Conservation (phyloP, 2,113 vertebrate species). For the Apaloderma vittatum region DNA sequence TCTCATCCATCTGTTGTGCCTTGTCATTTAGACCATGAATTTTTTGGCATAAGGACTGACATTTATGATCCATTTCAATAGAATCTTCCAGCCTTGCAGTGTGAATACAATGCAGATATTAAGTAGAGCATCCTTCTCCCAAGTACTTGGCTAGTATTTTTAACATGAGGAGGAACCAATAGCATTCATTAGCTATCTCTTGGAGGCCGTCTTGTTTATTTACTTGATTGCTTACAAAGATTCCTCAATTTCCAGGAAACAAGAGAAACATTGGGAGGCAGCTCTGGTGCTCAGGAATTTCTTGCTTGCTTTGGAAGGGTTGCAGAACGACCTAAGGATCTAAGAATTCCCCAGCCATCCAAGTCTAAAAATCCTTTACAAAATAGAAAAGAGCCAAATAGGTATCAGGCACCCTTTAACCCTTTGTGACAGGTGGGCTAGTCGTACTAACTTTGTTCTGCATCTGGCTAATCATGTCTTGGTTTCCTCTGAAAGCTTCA, state of each 20-base stretch:
- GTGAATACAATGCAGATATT: not conserved
- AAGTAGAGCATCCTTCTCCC: not conserved
- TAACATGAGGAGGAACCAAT: not conserved
- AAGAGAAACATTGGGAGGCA: not conserved
- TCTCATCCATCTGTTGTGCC: conserved; percentile 35
- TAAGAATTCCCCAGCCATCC: not conserved
- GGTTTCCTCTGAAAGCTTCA: not conserved
- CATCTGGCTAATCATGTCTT: not conserved
- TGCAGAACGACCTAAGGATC: not conserved
- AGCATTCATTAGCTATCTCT: not conserved
- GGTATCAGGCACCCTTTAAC: not conserved
- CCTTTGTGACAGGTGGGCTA: not conserved
- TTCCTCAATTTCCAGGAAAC: not conserved
- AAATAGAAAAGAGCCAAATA: not conserved
- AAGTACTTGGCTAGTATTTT: not conserved
- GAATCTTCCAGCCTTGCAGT: not conserved
- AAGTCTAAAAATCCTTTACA: not conserved
- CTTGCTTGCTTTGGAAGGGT: not conserved
- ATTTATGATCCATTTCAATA: conserved; percentile 12
- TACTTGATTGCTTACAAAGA: not conserved
- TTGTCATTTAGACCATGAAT: conserved; percentile 42
- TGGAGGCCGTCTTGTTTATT: not conserved
- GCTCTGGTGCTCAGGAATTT: not conserved
- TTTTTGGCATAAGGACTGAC: not conserved
- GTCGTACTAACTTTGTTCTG: not conserved